Evolutionary conservation across 2,113 vertebrate species (phyloP).

Genomic region (Gymnobelideus leadbeateri): DNA sequence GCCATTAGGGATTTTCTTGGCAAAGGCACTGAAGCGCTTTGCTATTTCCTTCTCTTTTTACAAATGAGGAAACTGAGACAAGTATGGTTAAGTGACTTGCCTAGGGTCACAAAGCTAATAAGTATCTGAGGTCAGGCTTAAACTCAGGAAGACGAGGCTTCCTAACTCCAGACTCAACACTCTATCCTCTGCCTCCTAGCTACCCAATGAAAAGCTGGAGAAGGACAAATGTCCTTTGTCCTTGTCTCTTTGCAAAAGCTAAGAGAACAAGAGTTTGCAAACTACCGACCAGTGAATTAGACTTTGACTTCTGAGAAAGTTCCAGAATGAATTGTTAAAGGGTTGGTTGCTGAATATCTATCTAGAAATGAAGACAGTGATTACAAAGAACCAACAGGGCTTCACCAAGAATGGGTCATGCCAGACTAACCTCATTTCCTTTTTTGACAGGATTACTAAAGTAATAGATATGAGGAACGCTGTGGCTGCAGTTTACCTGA

Average conservation of each 20-base stretch:
- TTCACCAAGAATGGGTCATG: neutral
- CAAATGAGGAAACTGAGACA: neutral
- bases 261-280: neutral
- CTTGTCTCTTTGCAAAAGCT: neutral
- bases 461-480: neutral
- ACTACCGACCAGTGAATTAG: neutral
- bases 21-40: neutral
- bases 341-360: neutral
- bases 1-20: neutral
- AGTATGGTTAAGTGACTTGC: neutral
- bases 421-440: neutral
- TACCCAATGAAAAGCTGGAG: neutral
- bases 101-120: neutral
- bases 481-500: neutral
- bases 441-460: neutral
- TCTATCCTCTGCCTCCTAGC: neutral
- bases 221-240: neutral
- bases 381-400: neutral
- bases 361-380: neutral
- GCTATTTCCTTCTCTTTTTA: neutral
- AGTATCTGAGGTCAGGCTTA: neutral
- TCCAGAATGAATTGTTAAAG: neutral
- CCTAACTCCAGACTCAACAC: neutral
- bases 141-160: neutral
- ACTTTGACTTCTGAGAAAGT: neutral